These are phyloP conservation scores for Scophthalmus maximus DNA, from an alignment of 2,113 vertebrate genomes.

Conservation along the genomic window DNA sequence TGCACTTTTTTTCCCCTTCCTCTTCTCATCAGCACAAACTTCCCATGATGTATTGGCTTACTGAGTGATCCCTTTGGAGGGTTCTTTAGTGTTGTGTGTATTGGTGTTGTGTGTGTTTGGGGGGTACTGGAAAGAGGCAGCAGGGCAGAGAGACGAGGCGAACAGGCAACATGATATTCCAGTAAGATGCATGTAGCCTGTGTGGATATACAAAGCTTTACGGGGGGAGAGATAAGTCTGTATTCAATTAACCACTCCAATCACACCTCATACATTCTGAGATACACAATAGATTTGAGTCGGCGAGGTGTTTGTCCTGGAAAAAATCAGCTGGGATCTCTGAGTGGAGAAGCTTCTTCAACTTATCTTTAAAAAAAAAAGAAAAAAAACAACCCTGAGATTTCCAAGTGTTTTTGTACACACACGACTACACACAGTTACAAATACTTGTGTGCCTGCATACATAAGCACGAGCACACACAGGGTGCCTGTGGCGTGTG, in stretches of 20 bases:
- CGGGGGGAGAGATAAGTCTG: constrained; percentile 18
- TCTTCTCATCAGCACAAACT: constrained; percentile 55
- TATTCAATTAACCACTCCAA: constrained; percentile 25
- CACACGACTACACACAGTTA: neutral
- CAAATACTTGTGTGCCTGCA: neutral
- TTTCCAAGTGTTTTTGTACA: constrained; percentile 12
- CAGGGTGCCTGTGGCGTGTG: constrained; percentile 8
- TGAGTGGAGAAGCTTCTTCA: neutral
- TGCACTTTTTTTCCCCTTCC: constrained; percentile 21
- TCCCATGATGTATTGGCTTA: constrained; percentile 71
- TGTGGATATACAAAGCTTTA: constrained; percentile 3
- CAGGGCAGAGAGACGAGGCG: constrained; percentile 49
- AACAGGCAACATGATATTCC: constrained; percentile 39
- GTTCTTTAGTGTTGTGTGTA: constrained; percentile 31
- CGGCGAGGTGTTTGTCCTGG: constrained; percentile 18
- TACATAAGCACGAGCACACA: constrained; percentile 2
- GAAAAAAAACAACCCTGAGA: neutral
- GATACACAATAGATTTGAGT: constrained; percentile 14
- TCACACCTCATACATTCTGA: constrained; percentile 18
- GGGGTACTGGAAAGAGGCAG: constrained; percentile 25
- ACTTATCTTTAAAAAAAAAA: constrained; percentile 17
- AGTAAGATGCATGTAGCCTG: constrained; percentile 25
- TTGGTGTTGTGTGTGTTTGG: constrained; percentile 17
- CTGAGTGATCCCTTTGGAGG: constrained; percentile 57
- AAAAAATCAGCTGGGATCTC: constrained; percentile 11